These are phyloP conservation scores for Sigmodon hispidus DNA, from an alignment of 2,113 vertebrate genomes.

Conservation along the genomic window DNA sequence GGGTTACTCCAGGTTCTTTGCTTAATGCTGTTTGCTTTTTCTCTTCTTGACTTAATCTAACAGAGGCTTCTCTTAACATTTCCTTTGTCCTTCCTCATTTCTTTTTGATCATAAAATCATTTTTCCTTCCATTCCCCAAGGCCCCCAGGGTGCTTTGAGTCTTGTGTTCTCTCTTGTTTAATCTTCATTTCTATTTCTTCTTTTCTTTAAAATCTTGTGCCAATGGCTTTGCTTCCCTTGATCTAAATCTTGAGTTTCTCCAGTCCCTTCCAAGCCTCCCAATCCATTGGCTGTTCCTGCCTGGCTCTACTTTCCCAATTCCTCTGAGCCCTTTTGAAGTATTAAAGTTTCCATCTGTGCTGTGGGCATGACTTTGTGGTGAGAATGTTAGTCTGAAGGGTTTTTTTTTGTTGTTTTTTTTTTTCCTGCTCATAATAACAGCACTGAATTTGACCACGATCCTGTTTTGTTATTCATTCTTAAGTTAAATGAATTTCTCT, in stretches of 20 bases:
- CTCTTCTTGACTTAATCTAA: background rate
- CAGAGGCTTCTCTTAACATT: background rate
- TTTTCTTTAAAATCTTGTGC: background rate
- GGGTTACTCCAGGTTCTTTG: background rate
- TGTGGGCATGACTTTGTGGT: constrained; percentile 53
- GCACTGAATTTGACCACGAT: constrained; percentile 43
- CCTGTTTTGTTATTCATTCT: constrained; percentile 56
- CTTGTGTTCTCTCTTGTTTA: background rate
- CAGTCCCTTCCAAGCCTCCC: background rate
- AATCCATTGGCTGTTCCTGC: background rate
- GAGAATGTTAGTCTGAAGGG: constrained; percentile 5
- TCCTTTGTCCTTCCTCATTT: background rate
- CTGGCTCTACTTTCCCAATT: background rate
- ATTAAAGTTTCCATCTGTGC: constrained; percentile 37
- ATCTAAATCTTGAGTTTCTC: background rate
- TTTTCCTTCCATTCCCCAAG: background rate
- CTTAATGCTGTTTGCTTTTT: background rate
- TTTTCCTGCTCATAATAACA: constrained; percentile 29
- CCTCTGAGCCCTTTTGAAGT: constrained; percentile 36
- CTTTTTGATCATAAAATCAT: background rate
- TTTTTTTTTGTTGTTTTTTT: background rate
- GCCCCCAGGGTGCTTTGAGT: background rate
- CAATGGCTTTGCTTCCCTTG: background rate
- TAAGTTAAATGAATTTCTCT: constrained; percentile 55
- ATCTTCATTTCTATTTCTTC: background rate